These are phyloP conservation scores for Drosophila mimica DNA, from an alignment of 2,888 invertebrate genomes.

Conservation along the genomic window DNA sequence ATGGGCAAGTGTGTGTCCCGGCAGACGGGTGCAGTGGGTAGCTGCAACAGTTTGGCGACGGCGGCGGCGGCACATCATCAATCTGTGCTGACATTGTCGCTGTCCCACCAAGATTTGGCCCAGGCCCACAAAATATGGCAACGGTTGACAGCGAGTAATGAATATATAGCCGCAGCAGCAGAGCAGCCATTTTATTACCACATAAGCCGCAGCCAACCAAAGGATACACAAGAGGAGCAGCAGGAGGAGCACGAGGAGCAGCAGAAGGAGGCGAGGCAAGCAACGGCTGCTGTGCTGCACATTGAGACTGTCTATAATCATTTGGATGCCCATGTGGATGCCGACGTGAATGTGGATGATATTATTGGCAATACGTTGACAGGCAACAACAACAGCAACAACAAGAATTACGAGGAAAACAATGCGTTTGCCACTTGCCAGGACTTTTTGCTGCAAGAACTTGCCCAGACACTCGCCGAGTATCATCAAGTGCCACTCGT, in stretches of 20 bases:
- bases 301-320: constrained; percentile 67
- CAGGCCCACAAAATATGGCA: constrained; percentile 74
- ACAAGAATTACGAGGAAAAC: background rate
- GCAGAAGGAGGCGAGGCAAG: constrained; percentile 2
- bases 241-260: too few species aligned
- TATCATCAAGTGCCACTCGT: constrained; percentile 21
- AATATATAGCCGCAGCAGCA: constrained; percentile 65
- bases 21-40: constrained; percentile 72
- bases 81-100: constrained; percentile 82
- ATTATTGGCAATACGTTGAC: constrained; percentile 57
- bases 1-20: constrained; percentile 85
- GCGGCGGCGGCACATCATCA: constrained; percentile 65
- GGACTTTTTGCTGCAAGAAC: constrained; percentile 68
- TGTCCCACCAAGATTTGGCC: constrained; percentile 83
- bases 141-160: constrained; percentile 76
- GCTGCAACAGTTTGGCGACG: constrained; percentile 25
- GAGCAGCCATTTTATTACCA: constrained; percentile 70
- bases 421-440: constrained; percentile 63
- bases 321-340: constrained; percentile 51
- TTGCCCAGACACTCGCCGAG: constrained; percentile 44
- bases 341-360: constrained; percentile 36
- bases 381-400: constrained; percentile 26
- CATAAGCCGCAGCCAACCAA: constrained; percentile 48
- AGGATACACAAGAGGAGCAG: background rate
- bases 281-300: constrained; percentile 51